Base-by-base conservation (phyloP, 2,797 vertebrate genomes). In the Scomberomorus guttatus region DNA sequence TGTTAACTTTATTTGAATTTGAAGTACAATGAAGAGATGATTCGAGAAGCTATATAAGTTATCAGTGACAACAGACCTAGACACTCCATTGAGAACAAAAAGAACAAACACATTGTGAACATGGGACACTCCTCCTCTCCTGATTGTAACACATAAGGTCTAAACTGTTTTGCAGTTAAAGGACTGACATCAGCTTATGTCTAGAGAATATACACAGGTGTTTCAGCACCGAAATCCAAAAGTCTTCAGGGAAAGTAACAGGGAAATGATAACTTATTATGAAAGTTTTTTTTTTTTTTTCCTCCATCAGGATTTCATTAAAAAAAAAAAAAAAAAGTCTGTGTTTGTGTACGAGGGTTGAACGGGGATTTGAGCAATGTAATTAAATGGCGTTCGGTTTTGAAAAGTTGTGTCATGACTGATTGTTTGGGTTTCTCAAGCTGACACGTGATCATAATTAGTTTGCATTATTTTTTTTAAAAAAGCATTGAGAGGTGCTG, bases 1-100 rank as follows among this genome's bases (percentile, higher is more conserved):
- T 93, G 93, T 88, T 90, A 91, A 91, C 91, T 95, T 94, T 94
- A 94, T 93, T 94, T 93, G 90, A 94, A 92, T 90, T 93, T 94
- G 91, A 94, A 95, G 92, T 94, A 95, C 93, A 95, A 92, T 93
- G 91, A 94, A 92, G 92, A 92, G 92, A 92, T 93, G 94, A 92
- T 92, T 92, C 72, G 81, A 92, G 92, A 93, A 93, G 93, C 90
- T 93, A 92, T 92, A 93, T 94, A 94, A 93, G 93, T 94, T 94
- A 94, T 94, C 90, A 93, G 92, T 94, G 94, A 95, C 92, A 92
- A 94, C 92, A 94, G 91, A 93, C 92, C 89, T 87, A 94, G 91
- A 94, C 92, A 93, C 91, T 92, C 92, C 94, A 93, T 93, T 82
- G 89, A 93, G 91, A 93, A 93, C 82, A 83, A 90, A 92, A 92